A percentile compares a stretch with the other conserved stretches of the same genome.
phyloP scores from a whole-genome alignment of 2,888 invertebrate species.

The Tribolium freemani region DNA sequence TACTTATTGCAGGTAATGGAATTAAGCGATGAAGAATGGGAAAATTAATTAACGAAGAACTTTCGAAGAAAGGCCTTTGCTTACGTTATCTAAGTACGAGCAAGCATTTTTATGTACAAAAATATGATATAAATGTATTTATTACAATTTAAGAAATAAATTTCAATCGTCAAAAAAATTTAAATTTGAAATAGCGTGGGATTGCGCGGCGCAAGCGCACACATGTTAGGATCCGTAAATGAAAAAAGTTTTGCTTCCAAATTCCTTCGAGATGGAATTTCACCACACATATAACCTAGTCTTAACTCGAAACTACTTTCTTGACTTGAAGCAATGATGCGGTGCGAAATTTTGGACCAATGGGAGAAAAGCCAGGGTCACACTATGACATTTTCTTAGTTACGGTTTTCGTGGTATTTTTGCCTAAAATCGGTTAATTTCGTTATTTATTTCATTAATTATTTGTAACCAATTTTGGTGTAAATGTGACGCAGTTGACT shows the following conservation, averaged over 20 bases:
- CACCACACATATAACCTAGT: background rate
- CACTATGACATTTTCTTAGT: background rate
- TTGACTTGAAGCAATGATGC: conserved; percentile 35
- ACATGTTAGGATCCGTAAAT: background rate
- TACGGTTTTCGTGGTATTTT: background rate
- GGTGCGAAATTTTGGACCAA: conserved; percentile 34
- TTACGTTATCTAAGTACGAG: conserved; percentile 6
- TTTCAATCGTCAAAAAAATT: background rate
- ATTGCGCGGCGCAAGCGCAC: background rate
- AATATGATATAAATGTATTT: background rate
- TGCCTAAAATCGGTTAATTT: no score
- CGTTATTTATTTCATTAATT: background rate
- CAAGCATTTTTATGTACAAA: background rate
- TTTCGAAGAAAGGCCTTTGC: background rate
- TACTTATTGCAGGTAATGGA: conserved; percentile 57
- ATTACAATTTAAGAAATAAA: background rate
- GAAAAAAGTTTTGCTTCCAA: conserved; percentile 14
- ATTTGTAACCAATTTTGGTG: background rate
- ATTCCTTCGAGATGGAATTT: conserved; percentile 11
- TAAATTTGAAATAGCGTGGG: conserved; percentile 11
- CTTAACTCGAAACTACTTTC: conserved; percentile 20
- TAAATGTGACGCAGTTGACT: no score
- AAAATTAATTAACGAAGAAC: background rate
- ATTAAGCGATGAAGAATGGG: conserved; percentile 53
- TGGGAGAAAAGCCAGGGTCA: background rate